Evolutionary conservation across 2,888 invertebrate genomes (phyloP), one percentile per base, ranked within the genome.

Genomic region (Cryptus armator): DNA sequence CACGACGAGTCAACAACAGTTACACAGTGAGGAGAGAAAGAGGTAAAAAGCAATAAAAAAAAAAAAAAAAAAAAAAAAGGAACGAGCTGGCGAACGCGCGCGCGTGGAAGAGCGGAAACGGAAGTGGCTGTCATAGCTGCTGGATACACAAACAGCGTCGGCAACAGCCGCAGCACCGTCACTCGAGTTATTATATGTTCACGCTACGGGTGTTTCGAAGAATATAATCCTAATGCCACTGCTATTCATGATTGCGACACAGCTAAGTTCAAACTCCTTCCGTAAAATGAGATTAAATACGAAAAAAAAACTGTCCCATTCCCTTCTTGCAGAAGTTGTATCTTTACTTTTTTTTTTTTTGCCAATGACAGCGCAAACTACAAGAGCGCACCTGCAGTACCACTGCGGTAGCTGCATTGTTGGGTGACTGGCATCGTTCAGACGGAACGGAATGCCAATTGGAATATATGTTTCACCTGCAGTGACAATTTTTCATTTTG

Each of bases 71-170:
- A 67, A 66, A 46, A 77, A 71, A 77, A 83, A 81, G 32, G 44
- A 74, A 81, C 82, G 51, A 83, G 72, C 64, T 64, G 78, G 64
- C 64, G 70, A 77, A 74, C 88, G 78, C 85, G 83, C 90, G 88
- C 90, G 53, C 92, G 92, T 87, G 64, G 86, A 81, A 90, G 88
- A 91, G 84, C 93, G 93, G 93, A 93, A 93, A 91, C 93, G 93
- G 93, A 93, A 93, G 92, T 91, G 91, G 89, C 91, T 92, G 93
- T 93, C 93, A 93, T 91, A 93, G 91, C 92, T 56, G 84, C 78
- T 92, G 91, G 90, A 90, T 92, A 92, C 90, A 91, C 91, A 93
- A 92, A 93, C 91, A 91, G 72, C 88, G 87, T 88, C 87, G 88
- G 77, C 74, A 75, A 29, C 32, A 51, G 66, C 51, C 76, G 16